Evolutionary conservation across 2,113 vertebrate species (phyloP), one percentile per base, ranked within the genome.

Genomic region (Takifugu bimaculatus): DNA sequence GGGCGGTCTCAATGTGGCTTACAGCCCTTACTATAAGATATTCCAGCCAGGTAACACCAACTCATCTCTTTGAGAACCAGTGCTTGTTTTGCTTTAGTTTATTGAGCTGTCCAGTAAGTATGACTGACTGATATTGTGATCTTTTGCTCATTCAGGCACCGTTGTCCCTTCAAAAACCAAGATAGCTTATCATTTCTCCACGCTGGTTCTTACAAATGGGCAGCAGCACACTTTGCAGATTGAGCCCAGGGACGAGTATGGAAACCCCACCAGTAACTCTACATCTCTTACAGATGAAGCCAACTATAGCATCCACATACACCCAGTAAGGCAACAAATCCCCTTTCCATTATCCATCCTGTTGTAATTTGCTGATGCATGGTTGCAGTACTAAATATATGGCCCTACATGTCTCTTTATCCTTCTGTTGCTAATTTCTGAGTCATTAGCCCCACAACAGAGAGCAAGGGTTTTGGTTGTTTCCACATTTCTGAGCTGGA

Each of bases 131-230:
- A 26, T 29, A 54, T 26, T 59, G 6, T 50, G 1, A 59, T 7
- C 5, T 67, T 74, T 15, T 73, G 1, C 89, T 63, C 77, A 10
- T 79, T 75, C 84, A 99, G 97, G 97, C 72, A 93, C 92, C 75
- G 95, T 98, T 64, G 94, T 97, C 86, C 96, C 97, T 69, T 95
- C 94, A 54, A 99, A 99, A 90, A 99, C 97, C 68, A 96, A 97
- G 91, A 98, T 99, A 48, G 91, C 94, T 39, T 96, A 93, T 85
- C 97, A 98, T 87, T 98, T 99, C 83, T 99, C 97, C 65, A 99
- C 97, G 44, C 88, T 99, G 85, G 95, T 99, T 70, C 88, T 98
- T 85, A 96, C 93, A 13, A 93, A 91, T 62, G 93, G 94, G 58
- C 92, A 98, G 75, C 94, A 94, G 65, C 96, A 99, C 81, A 96